These are phyloP conservation scores for Cryptophagus acutangulus DNA, from an alignment of 2,888 invertebrate species.

Conservation along the genomic window DNA sequence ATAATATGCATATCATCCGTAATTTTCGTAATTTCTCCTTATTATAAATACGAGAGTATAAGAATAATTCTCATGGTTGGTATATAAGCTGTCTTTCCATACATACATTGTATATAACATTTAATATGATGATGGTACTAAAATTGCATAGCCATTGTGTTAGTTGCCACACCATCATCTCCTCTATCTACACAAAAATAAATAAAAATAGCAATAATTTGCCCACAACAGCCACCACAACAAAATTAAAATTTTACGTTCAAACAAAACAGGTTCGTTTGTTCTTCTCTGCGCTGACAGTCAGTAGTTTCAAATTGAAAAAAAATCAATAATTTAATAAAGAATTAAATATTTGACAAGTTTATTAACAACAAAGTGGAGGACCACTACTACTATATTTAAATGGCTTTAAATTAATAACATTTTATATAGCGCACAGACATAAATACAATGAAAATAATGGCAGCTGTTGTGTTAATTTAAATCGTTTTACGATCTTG, in stretches of 20 bases:
- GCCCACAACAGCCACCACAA: neutral
- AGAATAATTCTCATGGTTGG: conserved; percentile 6
- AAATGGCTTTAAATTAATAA: neutral
- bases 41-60: conserved; percentile 3
- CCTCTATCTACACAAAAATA: too few species aligned
- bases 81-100: too few species aligned
- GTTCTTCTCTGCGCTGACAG: too few species aligned
- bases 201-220: neutral
- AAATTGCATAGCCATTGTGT: conserved; percentile 1
- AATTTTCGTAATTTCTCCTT: conserved; percentile 12
- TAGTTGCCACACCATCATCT: neutral
- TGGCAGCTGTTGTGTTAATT: conserved; percentile 1
- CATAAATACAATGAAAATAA: neutral
- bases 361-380: too few species aligned
- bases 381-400: too few species aligned
- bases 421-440: neutral
- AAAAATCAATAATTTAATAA: too few species aligned
- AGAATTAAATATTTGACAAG: too few species aligned
- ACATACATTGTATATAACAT: too few species aligned
- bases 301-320: too few species aligned
- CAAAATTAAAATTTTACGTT: neutral
- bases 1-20: conserved; percentile 22
- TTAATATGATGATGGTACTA: neutral
- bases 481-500: neutral
- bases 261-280: too few species aligned